A percentile compares a stretch with the other conserved stretches of the same genome.
Evolutionary conservation across 2,888 invertebrate species (phyloP).

Genomic region (Oasisia sp.): DNA sequence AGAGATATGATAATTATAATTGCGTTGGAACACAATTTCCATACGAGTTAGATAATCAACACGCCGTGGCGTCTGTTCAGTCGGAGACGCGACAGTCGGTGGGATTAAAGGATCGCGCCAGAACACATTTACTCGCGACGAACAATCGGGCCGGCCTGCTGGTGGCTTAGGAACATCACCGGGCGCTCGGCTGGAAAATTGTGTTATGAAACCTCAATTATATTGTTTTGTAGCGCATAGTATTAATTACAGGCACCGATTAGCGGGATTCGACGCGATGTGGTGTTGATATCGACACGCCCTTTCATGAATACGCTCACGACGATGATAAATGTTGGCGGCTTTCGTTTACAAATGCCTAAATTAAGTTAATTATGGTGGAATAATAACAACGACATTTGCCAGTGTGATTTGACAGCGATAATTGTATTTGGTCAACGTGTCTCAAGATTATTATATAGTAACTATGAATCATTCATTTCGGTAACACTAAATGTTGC

Average conservation of each 20-base stretch:
- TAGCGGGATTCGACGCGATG: conserved; percentile 1
- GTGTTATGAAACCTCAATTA: conserved; percentile 11
- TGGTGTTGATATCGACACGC: background rate
- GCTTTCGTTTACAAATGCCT: background rate
- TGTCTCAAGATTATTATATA: background rate
- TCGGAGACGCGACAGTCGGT: background rate
- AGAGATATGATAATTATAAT: conserved; percentile 17
- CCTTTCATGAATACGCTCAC: background rate
- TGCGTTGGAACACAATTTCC: conserved; percentile 13
- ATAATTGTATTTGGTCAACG: background rate
- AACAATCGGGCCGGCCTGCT: background rate
- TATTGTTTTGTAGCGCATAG: background rate
- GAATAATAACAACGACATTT: background rate
- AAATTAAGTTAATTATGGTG: background rate
- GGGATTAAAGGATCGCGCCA: background rate
- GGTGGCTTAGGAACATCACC: background rate
- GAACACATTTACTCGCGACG: background rate
- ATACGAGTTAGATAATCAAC: background rate
- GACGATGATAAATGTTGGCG: background rate
- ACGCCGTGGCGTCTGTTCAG: background rate
- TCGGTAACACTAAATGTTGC: background rate
- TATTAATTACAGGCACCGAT: background rate
- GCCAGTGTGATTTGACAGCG: background rate
- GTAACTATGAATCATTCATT: background rate
- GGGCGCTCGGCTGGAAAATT: background rate